Evolutionary conservation across 2,113 vertebrate species (phyloP).

Genomic region (Morone saxatilis): DNA sequence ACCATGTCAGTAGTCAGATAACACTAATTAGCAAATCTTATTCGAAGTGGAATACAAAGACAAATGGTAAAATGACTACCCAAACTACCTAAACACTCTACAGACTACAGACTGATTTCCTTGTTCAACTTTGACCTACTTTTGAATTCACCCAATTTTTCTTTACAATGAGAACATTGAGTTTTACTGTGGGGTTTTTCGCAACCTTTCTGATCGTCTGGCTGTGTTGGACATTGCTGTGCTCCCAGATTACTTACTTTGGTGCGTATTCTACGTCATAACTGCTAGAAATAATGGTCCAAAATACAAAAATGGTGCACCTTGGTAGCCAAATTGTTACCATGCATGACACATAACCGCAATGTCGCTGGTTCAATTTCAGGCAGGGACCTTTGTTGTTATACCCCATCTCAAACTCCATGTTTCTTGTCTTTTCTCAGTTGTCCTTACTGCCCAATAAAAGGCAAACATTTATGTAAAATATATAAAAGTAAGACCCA

Average conservation of each 20-base stretch:
- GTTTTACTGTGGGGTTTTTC: background rate
- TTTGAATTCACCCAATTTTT: too few species aligned
- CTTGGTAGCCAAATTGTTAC: too few species aligned
- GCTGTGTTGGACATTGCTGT: background rate
- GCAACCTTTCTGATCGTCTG: background rate
- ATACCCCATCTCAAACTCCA: too few species aligned
- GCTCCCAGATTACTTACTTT: background rate
- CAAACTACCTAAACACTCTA: background rate
- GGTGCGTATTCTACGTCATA: background rate
- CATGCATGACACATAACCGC: too few species aligned
- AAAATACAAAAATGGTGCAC: background rate
- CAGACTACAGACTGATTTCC: background rate
- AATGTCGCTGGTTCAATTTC: too few species aligned
- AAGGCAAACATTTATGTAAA: too few species aligned
- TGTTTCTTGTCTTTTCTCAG: too few species aligned
- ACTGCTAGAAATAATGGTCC: background rate
- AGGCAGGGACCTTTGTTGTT: too few species aligned
- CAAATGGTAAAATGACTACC: background rate
- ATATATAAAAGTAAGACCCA: background rate
- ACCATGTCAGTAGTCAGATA: background rate
- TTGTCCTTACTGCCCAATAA: too few species aligned
- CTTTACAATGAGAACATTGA: background rate
- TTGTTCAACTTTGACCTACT: background rate
- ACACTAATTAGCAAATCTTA: background rate
- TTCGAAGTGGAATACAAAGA: background rate